Conservation (phyloP, 2,888 invertebrate genomes). For the Rhamnusium bicolor region DNA sequence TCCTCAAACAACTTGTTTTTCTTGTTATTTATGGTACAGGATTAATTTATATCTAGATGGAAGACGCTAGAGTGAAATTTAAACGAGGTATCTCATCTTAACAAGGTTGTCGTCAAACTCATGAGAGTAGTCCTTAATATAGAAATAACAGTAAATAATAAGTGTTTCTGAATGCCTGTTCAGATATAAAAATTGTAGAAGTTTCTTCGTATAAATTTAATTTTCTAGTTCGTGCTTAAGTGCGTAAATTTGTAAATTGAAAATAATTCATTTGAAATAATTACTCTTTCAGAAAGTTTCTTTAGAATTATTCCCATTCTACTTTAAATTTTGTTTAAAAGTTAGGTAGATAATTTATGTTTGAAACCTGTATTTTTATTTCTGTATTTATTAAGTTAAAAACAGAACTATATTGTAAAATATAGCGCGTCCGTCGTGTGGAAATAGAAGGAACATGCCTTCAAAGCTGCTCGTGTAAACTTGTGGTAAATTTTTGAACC, state of each 20-base stretch:
- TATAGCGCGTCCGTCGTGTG: background rate
- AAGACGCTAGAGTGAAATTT: background rate
- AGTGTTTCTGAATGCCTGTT: background rate
- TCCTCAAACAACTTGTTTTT: background rate
- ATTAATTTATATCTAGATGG: background rate
- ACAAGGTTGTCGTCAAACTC: background rate
- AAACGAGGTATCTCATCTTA: background rate
- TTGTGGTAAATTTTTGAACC: background rate
- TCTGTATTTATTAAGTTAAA: conserved; percentile 1
- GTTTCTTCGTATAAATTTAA: conserved; percentile 52
- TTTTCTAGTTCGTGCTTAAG: conserved; percentile 52
- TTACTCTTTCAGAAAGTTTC: conserved; percentile 52
- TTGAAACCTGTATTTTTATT: conserved; percentile 28
- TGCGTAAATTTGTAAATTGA: conserved; percentile 58
- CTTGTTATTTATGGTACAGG: background rate
- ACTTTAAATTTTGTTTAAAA: conserved; percentile 51
- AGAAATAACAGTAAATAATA: conserved; percentile 8
- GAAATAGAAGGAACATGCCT: background rate
- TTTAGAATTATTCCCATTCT: conserved; percentile 50
- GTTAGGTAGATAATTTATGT: conserved; percentile 49
- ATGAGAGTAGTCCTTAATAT: background rate
- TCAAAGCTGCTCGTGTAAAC: background rate
- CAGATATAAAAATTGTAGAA: conserved; percentile 33
- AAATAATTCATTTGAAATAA: conserved; percentile 59
- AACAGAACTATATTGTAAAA: background rate